Base-by-base conservation (phyloP, 1,140 invertebrate species). In the Procambarus clarkii region DNA sequence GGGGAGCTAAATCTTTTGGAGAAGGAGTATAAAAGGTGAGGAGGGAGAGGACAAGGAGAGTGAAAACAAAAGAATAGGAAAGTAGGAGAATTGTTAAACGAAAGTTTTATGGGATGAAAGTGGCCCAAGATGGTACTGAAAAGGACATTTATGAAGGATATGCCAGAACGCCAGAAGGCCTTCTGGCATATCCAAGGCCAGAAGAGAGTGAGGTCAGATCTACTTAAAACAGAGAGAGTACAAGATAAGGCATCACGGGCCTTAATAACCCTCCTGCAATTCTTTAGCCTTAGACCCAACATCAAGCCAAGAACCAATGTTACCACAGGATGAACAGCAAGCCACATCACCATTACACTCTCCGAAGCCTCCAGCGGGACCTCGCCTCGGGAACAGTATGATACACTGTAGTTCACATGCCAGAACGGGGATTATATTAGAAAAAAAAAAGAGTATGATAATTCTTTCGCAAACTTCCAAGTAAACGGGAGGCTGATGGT, bases 381-480 rank as follows among this genome's bases (percentile, higher is more conserved):
- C 15, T 58, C 34, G 34, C 34, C 54, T 15, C 54, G 54, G 54
- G 54, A 58, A 58, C 15, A 58, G 15, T 58, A 58, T 15, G 71
- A 76, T 8, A 21, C 11, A 76, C 11, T 15, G 71, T 34, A 34
- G 8, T 58, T 58, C 54, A 58, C 15, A 58, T 15, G 15, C 15
- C 2, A 58, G 15, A 58, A 9, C 54, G 2, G 15, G 54, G 54
- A 58, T 58, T 58, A 58, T 58, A 58, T 34, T 34, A 34, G 34
- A 34, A 34, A 34, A 34, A 34, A 18, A 18, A 15, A 3, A 64
- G 60, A 18, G n/a, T 82, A 60, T 82, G 80, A 8, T 82, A 82
- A 82, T 82, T 82, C 80, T 82, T 60, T 60, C 80, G 2, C 54
- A 64, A 82, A 82, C 80, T 82, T 82, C 48, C 8, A 54, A 24